phyloP scores from a whole-genome alignment of 2,888 invertebrate species.

The Cryptosula pallasiana region DNA sequence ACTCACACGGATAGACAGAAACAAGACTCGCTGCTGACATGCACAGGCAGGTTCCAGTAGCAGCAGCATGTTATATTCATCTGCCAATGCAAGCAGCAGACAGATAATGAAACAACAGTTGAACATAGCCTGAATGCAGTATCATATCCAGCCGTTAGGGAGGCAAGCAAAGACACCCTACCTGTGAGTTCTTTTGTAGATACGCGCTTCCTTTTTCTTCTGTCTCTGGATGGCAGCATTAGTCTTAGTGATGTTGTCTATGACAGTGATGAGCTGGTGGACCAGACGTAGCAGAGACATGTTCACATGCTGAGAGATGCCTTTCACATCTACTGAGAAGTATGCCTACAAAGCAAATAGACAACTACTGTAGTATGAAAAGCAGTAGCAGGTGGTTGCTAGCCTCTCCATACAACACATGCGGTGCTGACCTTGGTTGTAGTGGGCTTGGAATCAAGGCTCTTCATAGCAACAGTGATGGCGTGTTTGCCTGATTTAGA shows the following conservation, averaged over 20 bases:
- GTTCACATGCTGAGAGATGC: conserved; percentile 88
- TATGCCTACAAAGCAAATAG: conserved; percentile 45
- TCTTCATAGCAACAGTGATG: conserved; percentile 42
- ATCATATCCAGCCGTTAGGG: no score
- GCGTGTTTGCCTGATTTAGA: background rate
- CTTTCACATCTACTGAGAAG: conserved; percentile 78
- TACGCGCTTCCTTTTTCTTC: conserved; percentile 55
- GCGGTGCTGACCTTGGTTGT: conserved; percentile 73
- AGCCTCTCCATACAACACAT: no score
- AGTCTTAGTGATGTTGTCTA: conserved; percentile 91
- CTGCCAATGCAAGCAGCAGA: no score
- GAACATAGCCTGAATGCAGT: no score
- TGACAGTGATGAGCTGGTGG: conserved; percentile 95
- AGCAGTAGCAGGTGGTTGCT: no score
- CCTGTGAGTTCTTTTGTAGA: conserved; percentile 39
- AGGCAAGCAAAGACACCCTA: no score
- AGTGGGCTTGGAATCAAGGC: conserved; percentile 58
- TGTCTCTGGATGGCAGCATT: conserved; percentile 76
- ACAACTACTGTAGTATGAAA: no score
- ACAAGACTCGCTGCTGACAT: no score
- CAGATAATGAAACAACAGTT: no score
- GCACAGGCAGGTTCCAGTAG: no score
- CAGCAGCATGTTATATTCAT: no score
- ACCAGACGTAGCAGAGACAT: conserved; percentile 86
- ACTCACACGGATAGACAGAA: no score